Evolutionary conservation across 2,888 invertebrate species (phyloP).

Genomic region (Gerris lacustris): DNA sequence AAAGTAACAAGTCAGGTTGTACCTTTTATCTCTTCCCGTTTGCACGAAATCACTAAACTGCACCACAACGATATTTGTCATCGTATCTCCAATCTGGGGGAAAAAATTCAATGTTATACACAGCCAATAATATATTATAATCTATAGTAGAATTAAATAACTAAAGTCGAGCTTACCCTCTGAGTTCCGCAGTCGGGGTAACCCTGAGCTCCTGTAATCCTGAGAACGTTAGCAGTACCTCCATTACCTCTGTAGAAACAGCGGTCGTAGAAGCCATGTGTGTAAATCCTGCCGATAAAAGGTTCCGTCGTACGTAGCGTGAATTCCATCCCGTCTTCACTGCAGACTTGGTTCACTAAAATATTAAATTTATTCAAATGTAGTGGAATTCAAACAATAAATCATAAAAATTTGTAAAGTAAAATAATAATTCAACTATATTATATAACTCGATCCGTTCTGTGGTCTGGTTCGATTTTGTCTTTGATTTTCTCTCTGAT

Average conservation of each 20-base stretch:
- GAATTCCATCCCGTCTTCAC: constrained; percentile 89
- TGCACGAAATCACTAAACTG: constrained; percentile 89
- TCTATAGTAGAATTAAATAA: not conserved
- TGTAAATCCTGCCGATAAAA: constrained; percentile 79
- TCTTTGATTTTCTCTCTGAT: not conserved
- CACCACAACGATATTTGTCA: constrained; percentile 87
- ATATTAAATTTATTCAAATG: constrained; percentile 18
- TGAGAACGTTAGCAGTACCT: constrained; percentile 64
- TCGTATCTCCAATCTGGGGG: constrained; percentile 73
- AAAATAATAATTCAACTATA: not conserved
- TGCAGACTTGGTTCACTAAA: constrained; percentile 77
- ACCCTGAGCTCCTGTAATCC: constrained; percentile 81
- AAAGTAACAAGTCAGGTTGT: constrained; percentile 84
- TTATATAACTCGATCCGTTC: too few species aligned
- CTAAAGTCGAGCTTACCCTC: constrained; percentile 41
- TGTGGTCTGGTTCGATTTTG: too few species aligned
- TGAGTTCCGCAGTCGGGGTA: constrained; percentile 88
- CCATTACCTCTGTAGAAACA: constrained; percentile 88
- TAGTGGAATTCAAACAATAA: constrained; percentile 18
- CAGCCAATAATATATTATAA: constrained; percentile 5
- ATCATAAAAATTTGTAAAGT: constrained; percentile 6
- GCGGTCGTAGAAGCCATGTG: constrained; percentile 78
- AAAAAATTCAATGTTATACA: constrained; percentile 9
- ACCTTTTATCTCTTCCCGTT: constrained; percentile 78
- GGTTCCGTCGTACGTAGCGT: constrained; percentile 75